Evolutionary conservation across 2,888 invertebrate species (phyloP), one percentile per base, ranked within the genome.

Genomic region (Melangyna quadrimaculata): DNA sequence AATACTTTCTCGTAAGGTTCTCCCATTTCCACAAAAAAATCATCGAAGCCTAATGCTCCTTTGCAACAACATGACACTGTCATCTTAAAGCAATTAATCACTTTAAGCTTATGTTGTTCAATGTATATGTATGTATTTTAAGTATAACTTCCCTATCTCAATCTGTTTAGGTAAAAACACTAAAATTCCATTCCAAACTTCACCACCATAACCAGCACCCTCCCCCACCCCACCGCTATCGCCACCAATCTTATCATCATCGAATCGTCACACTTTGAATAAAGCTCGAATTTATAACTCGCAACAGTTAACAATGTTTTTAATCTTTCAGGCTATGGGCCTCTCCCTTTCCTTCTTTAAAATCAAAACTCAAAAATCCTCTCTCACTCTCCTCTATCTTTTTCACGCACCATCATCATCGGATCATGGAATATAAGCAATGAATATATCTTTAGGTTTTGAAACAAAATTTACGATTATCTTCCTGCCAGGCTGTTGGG

Each of bases 11-110:
- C n/a, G n/a, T 3, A 29, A 48, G 48, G 22, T 17, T 43, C 63
- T 65, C 9, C 19, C 5, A 32, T 67, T 67, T 48, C 35, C 0
- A 12, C 7, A 65, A 67, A 67, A 65, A 67, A 67, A 48, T 51
- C 48, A 35, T 67, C 51, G 12, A 48, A 67, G 67, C 67, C 22
- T 51, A 32, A 51, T 67, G 35, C 17, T 67, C 14, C 51, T 51
- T 32, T 22, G 67, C 48, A 51, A 35, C 48, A 51, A 67, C 51
- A 65, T 57, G 55, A 37, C 75, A 75, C 24, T 67, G 75, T 57
- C 74, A 74, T 74, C 55, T 40, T 17, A 29, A 22, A 14, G 45
- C 55, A 45, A 75, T 77, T 69, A 77, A 77, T 69, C 67, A 69
- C 59, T 57, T 29, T 29, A 45, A n/a, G 40, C 45, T 17, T n/a